Evolutionary conservation across 2,888 invertebrate species (phyloP).

Genomic region (Oscheius sp.): DNA sequence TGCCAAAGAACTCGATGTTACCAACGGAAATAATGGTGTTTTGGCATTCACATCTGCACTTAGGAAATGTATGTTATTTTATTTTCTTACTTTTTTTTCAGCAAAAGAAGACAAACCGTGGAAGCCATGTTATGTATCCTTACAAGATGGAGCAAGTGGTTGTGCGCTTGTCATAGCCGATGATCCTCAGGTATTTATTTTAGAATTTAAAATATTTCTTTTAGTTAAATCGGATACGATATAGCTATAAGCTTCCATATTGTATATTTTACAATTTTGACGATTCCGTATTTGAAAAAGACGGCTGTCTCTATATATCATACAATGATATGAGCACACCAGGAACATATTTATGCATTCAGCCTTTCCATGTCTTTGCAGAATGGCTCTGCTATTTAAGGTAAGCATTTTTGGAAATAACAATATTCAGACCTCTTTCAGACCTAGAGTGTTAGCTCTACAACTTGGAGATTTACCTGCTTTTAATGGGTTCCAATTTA

Average conservation of each 20-base stretch:
- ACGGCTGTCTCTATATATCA: slow-evolving; percentile 45
- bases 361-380: slow-evolving; percentile 12
- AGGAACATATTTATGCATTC: slow-evolving; percentile 12
- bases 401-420: background rate
- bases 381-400: slow-evolving; percentile 11
- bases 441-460: slow-evolving; percentile 7
- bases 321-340: slow-evolving; percentile 12
- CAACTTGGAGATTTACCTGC: background rate
- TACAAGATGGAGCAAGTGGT: slow-evolving; percentile 22
- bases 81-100: slow-evolving; percentile 22
- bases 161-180: slow-evolving; percentile 14
- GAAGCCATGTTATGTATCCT: slow-evolving; percentile 39
- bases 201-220: background rate
- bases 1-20: too few species aligned
- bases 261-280: slow-evolving; percentile 47
- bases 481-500: slow-evolving; percentile 14
- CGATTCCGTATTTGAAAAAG: slow-evolving; percentile 45
- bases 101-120: slow-evolving; percentile 53
- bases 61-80: slow-evolving; percentile 19
- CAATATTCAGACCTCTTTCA: background rate
- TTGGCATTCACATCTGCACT: too few species aligned
- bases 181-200: background rate
- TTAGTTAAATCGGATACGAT: background rate
- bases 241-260: slow-evolving; percentile 32
- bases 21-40: too few species aligned